Base-by-base conservation (phyloP, 2,113 vertebrate species). In the Eurystomus gularis region DNA sequence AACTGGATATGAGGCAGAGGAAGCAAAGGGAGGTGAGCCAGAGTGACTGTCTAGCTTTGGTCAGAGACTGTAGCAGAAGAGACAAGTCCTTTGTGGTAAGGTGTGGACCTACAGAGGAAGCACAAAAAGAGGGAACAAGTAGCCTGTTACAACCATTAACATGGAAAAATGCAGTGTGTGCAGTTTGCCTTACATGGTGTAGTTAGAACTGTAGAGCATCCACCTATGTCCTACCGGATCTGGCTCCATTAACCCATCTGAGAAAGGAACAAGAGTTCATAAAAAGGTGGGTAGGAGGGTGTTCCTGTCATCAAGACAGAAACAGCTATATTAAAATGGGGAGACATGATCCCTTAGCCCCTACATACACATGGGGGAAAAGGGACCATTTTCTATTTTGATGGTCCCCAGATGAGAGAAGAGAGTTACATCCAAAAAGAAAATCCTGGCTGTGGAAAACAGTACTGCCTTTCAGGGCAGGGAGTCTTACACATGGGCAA, bases 131-230 rank as follows among this genome's bases (percentile, higher is more conserved):
- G 3, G 21, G 33, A 78, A 42, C 2, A 64, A 42, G 15, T 7
- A 58, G 9, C 19, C 18, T 80, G 42, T 39, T 90, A 10, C 25
- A 20, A 78, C 11, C 46, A 11, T 31, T 52, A 57, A 42, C 16
- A 40, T 0, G 2, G 40, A 60, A n/a, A 86, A 82, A 81, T 21
- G n/a, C 5, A 35, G 49, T 0, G 0, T 1, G 4, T 72, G 33
- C 17, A 35, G 16, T 68, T 86, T 73, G 17, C 72, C n/a, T 35
- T 37, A 62, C 3, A 2, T 31, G 24, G 15, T 49, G 18, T 12
- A 28, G 31, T 5, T 58, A 46, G 2, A 8, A 37, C 19, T 54
- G 29, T 25, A 55, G 72, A 44, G n/a, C 60, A 54, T 65, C 60
- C 68, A n/a, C 6, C 25, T 40, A 20, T 39, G 6, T 61, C 35